Base-by-base conservation (phyloP, 2,888 invertebrate species). In the Heteropelma amictum region DNA sequence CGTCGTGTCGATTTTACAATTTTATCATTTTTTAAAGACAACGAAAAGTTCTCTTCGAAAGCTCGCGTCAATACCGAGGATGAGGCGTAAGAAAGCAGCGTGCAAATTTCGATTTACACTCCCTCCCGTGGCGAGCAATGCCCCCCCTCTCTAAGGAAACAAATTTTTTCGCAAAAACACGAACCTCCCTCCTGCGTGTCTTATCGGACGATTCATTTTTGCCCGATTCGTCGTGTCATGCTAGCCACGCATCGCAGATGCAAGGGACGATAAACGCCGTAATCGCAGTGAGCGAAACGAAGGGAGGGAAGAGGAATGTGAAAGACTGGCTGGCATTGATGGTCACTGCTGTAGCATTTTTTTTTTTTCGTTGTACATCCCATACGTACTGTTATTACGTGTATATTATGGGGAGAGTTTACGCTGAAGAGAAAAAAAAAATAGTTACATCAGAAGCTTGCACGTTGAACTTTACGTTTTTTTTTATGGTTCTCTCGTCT, bases 281-380 rank as follows among this genome's bases (percentile, higher is more conserved):
- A 84, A 83, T 85, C 84, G 80, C 76, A 74, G 72, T 72, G 72
- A 77, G 61, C 65, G 72, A 64, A 67, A 75, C 28, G 74, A 72
- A 64, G 56, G 28, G 67, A 68, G 33, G 53, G 30, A 53, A 54
- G 40, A 42, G 7, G 3, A 5, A 40, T 30, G 35, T 21, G 2
- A 28, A 42, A 33, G 42, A 40, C 1, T 49, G 7, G 28, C n/a
- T n/a, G n/a, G n/a, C n/a, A n/a, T n/a, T n/a, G n/a, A n/a, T n/a
- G n/a, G n/a, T n/a, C n/a, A n/a, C n/a, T n/a, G n/a, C n/a, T n/a
- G n/a, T n/a, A n/a, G n/a, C n/a, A n/a, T n/a, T n/a, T n/a, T n/a
- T n/a, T n/a, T n/a, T n/a, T n/a, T n/a, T n/a, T n/a, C n/a, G n/a
- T n/a, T n/a, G n/a, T n/a, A n/a, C n/a, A n/a, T n/a, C n/a, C n/a